A percentile compares a stretch with the other conserved stretches of the same genome.
phyloP scores from a whole-genome alignment of 2,797 vertebrate species.

The Sorex maritimensis region DNA sequence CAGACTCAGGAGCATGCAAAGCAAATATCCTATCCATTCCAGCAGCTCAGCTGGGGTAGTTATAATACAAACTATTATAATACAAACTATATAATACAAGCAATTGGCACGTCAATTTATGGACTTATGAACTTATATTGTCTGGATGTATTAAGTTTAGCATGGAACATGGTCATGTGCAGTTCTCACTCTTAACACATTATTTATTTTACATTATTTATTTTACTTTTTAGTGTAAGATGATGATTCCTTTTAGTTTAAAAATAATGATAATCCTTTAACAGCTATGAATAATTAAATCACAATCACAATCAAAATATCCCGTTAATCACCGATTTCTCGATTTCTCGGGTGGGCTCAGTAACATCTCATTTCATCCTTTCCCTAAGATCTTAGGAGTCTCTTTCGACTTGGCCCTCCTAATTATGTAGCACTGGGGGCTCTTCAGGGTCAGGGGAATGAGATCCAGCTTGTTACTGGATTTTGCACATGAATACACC shows the following conservation, averaged over 20 bases:
- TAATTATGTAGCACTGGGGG: no score
- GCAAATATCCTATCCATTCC: no score
- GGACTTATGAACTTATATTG: neutral
- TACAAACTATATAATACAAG: neutral
- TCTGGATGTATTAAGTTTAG: neutral
- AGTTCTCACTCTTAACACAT: neutral
- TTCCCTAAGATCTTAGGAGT: no score
- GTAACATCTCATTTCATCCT: no score
- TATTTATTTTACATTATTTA: neutral
- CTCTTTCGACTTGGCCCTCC: no score
- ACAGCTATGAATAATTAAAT: neutral
- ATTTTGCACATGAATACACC: no score
- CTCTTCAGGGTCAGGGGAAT: no score
- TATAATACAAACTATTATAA: neutral
- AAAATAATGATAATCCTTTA: neutral
- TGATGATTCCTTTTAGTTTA: neutral
- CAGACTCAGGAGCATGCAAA: no score
- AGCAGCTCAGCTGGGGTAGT: neutral
- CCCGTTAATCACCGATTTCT: no score
- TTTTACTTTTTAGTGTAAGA: conserved; percentile 27
- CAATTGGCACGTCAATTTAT: neutral
- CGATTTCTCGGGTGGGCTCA: no score
- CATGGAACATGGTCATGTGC: neutral
- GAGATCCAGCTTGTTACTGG: no score
- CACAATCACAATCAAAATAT: no score